A percentile compares a stretch with the other conserved stretches of the same genome.
Conservation (phyloP, 2,113 vertebrate genomes). For the Baryphthengus martii region DNA sequence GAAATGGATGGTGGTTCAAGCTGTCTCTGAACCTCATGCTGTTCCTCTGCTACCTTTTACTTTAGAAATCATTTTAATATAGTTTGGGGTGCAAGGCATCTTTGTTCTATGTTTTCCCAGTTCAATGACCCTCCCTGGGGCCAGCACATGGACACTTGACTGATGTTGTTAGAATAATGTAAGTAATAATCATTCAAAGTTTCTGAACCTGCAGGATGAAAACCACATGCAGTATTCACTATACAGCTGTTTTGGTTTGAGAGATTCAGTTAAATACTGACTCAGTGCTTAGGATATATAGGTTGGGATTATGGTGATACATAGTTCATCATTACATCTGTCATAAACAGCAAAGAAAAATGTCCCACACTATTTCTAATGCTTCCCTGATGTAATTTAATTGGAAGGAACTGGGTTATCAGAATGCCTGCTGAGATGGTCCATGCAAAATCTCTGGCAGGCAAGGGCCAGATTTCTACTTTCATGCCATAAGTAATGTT, state of each 20-base stretch:
- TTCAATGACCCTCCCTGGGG: not conserved
- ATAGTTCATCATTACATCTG: slow-evolving; percentile 3
- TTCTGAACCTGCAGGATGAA: not conserved
- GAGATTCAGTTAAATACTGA: slow-evolving; percentile 36
- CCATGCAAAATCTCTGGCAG: not conserved
- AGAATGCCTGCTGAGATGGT: not conserved
- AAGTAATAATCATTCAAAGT: not conserved
- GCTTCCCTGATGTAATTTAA: slow-evolving; percentile 15
- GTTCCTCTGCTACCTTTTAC: not conserved
- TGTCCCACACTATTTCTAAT: not conserved
- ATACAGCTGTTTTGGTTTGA: not conserved
- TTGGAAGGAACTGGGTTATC: not conserved
- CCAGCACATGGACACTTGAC: not conserved
- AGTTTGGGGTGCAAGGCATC: not conserved
- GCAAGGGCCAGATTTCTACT: not conserved
- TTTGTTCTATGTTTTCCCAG: not conserved
- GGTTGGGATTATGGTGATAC: slow-evolving; percentile 25
- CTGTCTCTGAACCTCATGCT: not conserved
- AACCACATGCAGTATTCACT: not conserved
- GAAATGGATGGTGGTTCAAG: not conserved
- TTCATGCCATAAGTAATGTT: not conserved
- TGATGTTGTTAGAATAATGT: not conserved
- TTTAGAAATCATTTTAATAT: not conserved
- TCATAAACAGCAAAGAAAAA: slow-evolving; percentile 39
- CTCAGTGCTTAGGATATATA: slow-evolving; percentile 44